Percentiles rank a stretch among this genome's conserved stretches.
Conservation (phyloP, 30 jellyfish, hydroid and myxozoan genomes). For the Calvadosia cruxmelitensis region DNA sequence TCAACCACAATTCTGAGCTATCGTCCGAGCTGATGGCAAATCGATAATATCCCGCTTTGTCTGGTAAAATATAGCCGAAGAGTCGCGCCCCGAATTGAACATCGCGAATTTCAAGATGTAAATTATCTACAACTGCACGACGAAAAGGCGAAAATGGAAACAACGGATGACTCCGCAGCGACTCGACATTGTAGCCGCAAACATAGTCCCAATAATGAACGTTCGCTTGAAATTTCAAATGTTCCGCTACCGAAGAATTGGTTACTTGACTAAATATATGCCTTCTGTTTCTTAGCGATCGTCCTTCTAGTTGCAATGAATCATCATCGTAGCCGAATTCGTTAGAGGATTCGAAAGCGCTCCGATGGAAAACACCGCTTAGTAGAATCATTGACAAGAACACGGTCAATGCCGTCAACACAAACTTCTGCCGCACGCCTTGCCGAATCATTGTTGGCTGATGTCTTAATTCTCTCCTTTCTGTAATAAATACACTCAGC, state of each 20-base stretch:
- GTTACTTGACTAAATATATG: constrained; percentile 18
- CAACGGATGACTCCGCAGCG: constrained; percentile 58
- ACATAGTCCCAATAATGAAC: constrained; percentile 65
- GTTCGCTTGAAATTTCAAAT: constrained; percentile 8
- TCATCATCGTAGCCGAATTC: background rate
- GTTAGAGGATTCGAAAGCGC: background rate
- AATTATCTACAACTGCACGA: constrained; percentile 13
- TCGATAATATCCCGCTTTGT: constrained; percentile 15
- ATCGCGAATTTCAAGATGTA: constrained; percentile 23
- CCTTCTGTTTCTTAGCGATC: constrained; percentile 6
- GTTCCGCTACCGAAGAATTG: background rate
- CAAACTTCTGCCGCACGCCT: background rate
- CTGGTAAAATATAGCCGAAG: constrained; percentile 46
- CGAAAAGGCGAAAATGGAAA: constrained; percentile 68
- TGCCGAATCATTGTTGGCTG: background rate
- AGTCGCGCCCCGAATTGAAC: constrained; percentile 56
- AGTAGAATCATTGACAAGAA: background rate
- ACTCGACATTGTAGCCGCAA: constrained; percentile 58
- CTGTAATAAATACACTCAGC: too few relatives aligned
- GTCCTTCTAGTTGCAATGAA: background rate
- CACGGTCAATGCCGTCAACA: background rate
- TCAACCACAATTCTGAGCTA: constrained; percentile 58
- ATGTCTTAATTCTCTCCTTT: background rate
- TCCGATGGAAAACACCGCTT: background rate
- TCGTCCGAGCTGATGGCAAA: constrained; percentile 69